Evolutionary conservation across 1,140 invertebrate genomes (phyloP).

Genomic region (Asbolus verrucosus): DNA sequence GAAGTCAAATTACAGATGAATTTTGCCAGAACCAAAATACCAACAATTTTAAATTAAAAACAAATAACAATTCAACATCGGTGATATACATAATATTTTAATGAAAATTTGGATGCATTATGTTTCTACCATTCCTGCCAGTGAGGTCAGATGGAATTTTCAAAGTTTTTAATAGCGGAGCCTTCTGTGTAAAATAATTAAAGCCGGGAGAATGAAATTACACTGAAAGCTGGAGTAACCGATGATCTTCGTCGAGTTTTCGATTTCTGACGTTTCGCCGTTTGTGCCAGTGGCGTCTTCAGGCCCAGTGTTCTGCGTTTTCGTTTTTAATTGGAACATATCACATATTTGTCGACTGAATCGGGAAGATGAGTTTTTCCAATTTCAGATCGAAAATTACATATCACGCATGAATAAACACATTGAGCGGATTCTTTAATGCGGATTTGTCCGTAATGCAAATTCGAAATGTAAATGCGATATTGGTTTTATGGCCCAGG

Average conservation of each 20-base stretch:
- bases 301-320: not conserved
- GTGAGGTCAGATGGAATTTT: not conserved
- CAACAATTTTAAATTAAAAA: no score
- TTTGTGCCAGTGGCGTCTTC: no score
- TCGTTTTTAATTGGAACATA: not conserved
- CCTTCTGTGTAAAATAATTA: slow-evolving; percentile 8
- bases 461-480: slow-evolving; percentile 31
- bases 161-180: slow-evolving; percentile 3
- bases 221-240: not conserved
- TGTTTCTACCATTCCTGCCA: no score
- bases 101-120: no score
- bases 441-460: slow-evolving; percentile 18
- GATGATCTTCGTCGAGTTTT: not conserved
- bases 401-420: slow-evolving; percentile 17
- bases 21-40: no score
- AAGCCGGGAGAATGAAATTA: slow-evolving; percentile 5
- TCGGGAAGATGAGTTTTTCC: slow-evolving; percentile 1
- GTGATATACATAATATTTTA: not conserved
- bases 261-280: not conserved
- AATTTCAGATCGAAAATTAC: slow-evolving; percentile 21
- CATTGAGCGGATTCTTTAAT: slow-evolving; percentile 14
- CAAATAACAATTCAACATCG: no score
- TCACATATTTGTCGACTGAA: no score
- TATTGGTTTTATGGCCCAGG: slow-evolving; percentile 17
- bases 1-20: no score